These are phyloP conservation scores for Brenthis hecate DNA, from an alignment of 2,888 invertebrate genomes.

Conservation along the genomic window DNA sequence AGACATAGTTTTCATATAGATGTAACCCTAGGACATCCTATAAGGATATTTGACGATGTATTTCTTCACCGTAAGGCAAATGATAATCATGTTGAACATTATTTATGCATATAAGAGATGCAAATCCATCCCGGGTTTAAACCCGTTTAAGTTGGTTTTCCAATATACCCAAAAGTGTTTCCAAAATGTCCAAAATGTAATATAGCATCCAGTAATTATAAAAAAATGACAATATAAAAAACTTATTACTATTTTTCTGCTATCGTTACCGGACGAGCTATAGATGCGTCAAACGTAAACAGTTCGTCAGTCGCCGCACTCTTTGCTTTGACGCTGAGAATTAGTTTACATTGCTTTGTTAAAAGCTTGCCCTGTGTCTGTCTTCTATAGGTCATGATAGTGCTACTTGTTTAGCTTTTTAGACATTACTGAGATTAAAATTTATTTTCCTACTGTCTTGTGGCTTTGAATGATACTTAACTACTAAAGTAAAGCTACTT, in stretches of 20 bases:
- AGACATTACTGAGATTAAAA: neutral
- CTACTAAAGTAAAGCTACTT: too few relatives aligned
- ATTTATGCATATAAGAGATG: too few relatives aligned
- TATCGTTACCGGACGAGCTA: constrained; percentile 22
- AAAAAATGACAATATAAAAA: too few relatives aligned
- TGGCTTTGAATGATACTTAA: too few relatives aligned
- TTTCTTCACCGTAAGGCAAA: too few relatives aligned
- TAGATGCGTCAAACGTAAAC: constrained; percentile 41
- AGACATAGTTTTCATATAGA: too few relatives aligned
- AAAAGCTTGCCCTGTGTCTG: constrained; percentile 14
- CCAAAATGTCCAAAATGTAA: neutral
- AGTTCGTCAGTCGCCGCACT: constrained; percentile 46
- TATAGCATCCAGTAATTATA: neutral
- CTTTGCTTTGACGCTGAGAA: constrained; percentile 38
- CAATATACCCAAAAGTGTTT: too few relatives aligned
- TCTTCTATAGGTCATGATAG: constrained; percentile 1
- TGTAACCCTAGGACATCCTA: too few relatives aligned
- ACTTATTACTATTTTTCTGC: constrained; percentile 8
- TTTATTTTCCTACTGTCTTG: neutral
- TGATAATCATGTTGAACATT: too few relatives aligned
- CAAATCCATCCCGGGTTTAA: too few relatives aligned
- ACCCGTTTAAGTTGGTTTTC: too few relatives aligned
- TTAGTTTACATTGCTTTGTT: constrained; percentile 36
- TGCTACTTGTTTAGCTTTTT: constrained; percentile 1
- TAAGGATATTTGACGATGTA: too few relatives aligned